These are phyloP conservation scores for Halichondria panicea DNA, from an alignment of 37 sponge, comb jelly and placozoan species.

Conservation along the genomic window DNA sequence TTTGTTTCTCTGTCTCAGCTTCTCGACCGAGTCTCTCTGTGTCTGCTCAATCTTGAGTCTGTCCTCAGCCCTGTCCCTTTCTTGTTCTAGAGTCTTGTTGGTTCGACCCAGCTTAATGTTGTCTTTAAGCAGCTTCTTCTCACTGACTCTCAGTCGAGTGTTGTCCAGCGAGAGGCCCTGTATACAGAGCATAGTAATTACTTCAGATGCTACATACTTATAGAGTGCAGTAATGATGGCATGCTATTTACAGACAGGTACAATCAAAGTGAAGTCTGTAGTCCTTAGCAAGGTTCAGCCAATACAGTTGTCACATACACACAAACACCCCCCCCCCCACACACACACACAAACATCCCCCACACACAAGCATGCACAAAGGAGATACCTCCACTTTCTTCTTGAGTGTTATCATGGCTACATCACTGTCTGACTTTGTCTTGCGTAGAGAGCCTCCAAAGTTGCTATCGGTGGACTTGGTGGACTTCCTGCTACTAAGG, in stretches of 20 bases:
- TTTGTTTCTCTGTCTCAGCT: conserved; percentile 76
- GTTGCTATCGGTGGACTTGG: not conserved
- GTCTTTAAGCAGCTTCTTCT: conserved; percentile 72
- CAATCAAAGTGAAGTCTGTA: no score
- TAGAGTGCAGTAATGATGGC: no score
- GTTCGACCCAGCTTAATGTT: conserved; percentile 48
- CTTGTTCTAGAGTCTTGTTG: conserved; percentile 69
- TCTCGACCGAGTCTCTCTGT: conserved; percentile 76
- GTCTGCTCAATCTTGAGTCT: conserved; percentile 78
- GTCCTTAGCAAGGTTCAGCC: no score
- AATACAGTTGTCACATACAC: not conserved
- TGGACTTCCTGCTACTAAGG: conserved; percentile 22
- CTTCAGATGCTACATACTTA: no score
- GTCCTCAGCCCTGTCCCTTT: conserved; percentile 75
- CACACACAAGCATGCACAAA: not conserved
- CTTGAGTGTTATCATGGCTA: conserved; percentile 41
- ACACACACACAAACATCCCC: conserved; percentile 14
- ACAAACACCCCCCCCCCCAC: not conserved
- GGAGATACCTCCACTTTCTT: conserved; percentile 70
- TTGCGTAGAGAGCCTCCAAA: conserved; percentile 35
- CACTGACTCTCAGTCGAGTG: conserved; percentile 50
- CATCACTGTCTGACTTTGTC: conserved; percentile 59
- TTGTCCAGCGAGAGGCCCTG: conserved; percentile 60
- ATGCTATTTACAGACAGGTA: no score
- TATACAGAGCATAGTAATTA: not conserved